Evolutionary conservation across 2,888 invertebrate species (phyloP).

Genomic region (Podabrus alpinus): DNA sequence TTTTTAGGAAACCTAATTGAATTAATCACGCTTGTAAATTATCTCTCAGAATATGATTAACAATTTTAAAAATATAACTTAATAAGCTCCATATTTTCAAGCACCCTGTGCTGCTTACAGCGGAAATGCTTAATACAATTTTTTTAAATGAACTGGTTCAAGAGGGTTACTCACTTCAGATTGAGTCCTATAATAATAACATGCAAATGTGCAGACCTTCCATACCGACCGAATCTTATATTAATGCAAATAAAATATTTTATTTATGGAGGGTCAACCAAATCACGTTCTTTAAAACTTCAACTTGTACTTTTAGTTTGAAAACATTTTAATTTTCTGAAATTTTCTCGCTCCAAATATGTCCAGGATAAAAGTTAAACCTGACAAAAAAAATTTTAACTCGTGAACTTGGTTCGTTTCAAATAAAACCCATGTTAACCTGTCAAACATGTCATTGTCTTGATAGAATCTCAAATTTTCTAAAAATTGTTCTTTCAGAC

Average conservation of each 20-base stretch:
- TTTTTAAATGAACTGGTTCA: background rate
- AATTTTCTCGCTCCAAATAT: no score
- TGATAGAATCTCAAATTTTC: background rate
- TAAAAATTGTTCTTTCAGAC: background rate
- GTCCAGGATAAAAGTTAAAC: background rate
- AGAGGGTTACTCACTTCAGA: constrained; percentile 2
- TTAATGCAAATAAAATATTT: background rate
- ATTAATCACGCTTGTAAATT: background rate
- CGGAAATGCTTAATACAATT: constrained; percentile 2
- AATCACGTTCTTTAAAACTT: background rate
- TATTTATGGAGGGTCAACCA: background rate
- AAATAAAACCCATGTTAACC: background rate
- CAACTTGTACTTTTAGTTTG: background rate
- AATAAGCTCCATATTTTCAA: background rate
- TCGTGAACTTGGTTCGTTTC: background rate
- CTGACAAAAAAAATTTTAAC: no score
- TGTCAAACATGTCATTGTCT: background rate
- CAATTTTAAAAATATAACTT: background rate
- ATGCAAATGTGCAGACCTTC: background rate
- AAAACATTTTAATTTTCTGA: no score
- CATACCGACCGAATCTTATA: background rate
- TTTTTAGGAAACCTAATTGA: background rate
- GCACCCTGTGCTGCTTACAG: constrained; percentile 1
- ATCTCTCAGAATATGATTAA: background rate
- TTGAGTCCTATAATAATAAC: constrained; percentile 1